These are phyloP conservation scores for Mayetiola destructor DNA, from an alignment of 2,888 invertebrate species.

Conservation along the genomic window DNA sequence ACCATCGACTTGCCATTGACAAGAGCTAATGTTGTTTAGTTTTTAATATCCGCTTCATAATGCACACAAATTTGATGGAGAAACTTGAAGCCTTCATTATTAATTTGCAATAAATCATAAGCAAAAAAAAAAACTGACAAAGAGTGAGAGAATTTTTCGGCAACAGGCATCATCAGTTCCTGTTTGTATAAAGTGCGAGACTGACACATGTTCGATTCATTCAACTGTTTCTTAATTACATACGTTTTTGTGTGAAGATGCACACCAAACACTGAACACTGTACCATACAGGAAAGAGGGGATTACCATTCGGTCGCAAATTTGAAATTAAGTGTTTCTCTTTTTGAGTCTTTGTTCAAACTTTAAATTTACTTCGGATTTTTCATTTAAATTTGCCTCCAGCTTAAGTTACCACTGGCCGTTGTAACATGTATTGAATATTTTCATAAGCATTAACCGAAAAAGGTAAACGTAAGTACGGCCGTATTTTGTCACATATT, in stretches of 20 bases:
- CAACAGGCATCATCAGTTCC: background rate
- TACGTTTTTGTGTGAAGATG: no score
- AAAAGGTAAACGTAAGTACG: background rate
- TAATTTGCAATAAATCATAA: conserved; percentile 12
- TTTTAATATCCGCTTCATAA: conserved; percentile 4
- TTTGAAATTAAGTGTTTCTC: conserved; percentile 13
- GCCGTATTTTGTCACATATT: conserved; percentile 3
- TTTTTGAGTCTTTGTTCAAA: conserved; percentile 8
- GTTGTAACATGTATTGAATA: background rate
- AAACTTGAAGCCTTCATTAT: no score
- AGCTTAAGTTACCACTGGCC: no score
- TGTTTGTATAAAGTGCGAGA: background rate
- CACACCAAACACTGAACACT: background rate
- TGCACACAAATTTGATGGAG: no score
- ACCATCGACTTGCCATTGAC: no score
- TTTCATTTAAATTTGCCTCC: conserved; percentile 4
- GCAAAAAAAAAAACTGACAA: no score
- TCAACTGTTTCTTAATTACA: background rate
- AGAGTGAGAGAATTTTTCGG: no score
- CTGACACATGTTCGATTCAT: conserved; percentile 8
- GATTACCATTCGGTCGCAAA: background rate
- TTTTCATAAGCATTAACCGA: background rate
- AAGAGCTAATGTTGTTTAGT: conserved; percentile 9
- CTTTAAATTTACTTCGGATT: background rate
- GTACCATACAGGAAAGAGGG: background rate